Evolutionary conservation across 2,797 vertebrate species (phyloP), one percentile per base, ranked within the genome.

Genomic region (Typhlichthys eigenmanni): DNA sequence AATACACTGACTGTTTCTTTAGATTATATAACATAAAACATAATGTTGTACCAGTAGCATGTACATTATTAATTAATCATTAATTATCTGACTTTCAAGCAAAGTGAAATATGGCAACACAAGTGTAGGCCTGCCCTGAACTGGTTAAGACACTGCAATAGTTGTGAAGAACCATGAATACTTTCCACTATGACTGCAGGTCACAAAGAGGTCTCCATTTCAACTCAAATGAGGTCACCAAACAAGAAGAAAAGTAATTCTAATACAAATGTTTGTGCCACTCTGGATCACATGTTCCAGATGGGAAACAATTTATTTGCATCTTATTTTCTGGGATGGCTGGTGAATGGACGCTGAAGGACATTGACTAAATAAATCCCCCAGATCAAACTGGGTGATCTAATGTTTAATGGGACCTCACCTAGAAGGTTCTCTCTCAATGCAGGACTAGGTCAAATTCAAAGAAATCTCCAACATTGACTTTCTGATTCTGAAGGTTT

Each of bases 191-290:
- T 86, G 86, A 81, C 88, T 85, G 77, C 79, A 52, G 88, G 88
- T 89, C 81, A 87, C 67, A 55, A 13, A 62, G 61, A 79, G 87
- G 84, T 88, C 84, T 92, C 83, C 1, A 72, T 88, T 90, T 88
- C 87, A 89, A 71, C 71, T 51, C 60, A 68, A 89, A 89, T 82
- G 70, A 90, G 86, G 85, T 90, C 86, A 83, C 72, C 76, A 79
- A 87, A 85, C 83, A 76, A 80, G 80, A 74, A 64, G 75, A 69
- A 78, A 83, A 69, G 76, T 68, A 81, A 80, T 82, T 73, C 72
- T 66, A 78, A 75, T 43, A 69, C 69, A 82, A 86, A 87, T 72
- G 76, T 83, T 85, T 85, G 79, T 71, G 77, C 68, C 60, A 70
- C 71, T 76, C 50, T 10, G 65, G 58, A 60, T 77, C 61, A 16